phyloP scores from a whole-genome alignment of 2,888 invertebrate species.

The Amphipyra tragopoginis region DNA sequence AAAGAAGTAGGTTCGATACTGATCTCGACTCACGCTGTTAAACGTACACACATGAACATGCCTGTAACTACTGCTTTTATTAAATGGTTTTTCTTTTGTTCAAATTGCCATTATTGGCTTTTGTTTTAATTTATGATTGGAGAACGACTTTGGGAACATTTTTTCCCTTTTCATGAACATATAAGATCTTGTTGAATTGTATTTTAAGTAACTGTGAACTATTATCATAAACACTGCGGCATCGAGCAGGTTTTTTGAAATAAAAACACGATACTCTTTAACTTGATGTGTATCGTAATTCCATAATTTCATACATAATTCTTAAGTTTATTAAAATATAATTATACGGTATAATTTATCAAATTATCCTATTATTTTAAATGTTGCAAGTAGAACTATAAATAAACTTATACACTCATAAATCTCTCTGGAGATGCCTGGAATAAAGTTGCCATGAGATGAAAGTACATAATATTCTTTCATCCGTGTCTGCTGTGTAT shows the following conservation, averaged over 20 bases:
- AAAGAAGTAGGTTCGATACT: constrained; percentile 75
- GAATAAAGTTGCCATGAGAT: not conserved
- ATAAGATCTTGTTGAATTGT: constrained; percentile 22
- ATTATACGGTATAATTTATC: constrained; percentile 23
- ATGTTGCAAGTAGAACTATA: constrained; percentile 16
- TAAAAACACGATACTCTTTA: constrained; percentile 14
- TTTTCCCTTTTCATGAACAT: constrained; percentile 16
- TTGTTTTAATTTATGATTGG: constrained; percentile 52
- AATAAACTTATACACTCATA: constrained; percentile 20
- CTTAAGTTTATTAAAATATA: constrained; percentile 36
- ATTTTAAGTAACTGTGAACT: constrained; percentile 35
- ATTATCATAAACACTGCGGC: constrained; percentile 28
- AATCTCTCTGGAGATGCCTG: constrained; percentile 6
- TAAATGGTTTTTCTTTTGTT: constrained; percentile 59
- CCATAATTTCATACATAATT: constrained; percentile 30
- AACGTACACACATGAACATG: constrained; percentile 74
- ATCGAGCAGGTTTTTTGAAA: constrained; percentile 32
- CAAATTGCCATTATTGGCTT: constrained; percentile 56
- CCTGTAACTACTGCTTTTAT: constrained; percentile 75
- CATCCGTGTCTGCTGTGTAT: too few relatives aligned
- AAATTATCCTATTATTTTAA: constrained; percentile 40
- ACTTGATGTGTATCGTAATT: constrained; percentile 32
- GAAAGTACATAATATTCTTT: not conserved
- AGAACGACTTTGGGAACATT: constrained; percentile 20
- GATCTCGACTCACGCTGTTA: constrained; percentile 75